Percentiles rank a stretch among this genome's conserved stretches.
Evolutionary conservation across 1,140 invertebrate species (phyloP).

Genomic region (honey bee (Apis mellifera)): DNA sequence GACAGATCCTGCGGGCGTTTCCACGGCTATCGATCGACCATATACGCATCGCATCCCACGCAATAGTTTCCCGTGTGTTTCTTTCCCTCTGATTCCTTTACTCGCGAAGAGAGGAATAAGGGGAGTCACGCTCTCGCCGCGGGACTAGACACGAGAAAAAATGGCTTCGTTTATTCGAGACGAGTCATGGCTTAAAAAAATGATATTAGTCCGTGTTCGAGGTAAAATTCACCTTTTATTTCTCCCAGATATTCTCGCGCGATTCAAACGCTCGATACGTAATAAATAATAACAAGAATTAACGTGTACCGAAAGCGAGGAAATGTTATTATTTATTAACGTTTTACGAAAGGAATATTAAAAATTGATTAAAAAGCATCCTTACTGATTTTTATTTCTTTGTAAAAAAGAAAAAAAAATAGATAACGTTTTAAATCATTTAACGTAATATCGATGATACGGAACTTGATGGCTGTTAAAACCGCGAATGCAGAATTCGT

Average conservation of each 20-base stretch:
- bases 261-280: neutral
- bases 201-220: neutral
- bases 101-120: neutral
- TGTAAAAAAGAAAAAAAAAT: no score
- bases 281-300: no score
- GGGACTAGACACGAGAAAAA: constrained; percentile 5
- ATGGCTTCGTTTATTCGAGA: neutral
- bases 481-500: constrained; percentile 1
- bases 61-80: constrained; percentile 39
- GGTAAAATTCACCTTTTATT: neutral
- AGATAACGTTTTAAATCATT: no score
- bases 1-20: constrained; percentile 70
- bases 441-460: no score
- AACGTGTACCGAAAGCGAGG: no score
- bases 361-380: no score
- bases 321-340: no score
- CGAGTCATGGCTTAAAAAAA: neutral
- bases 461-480: constrained; percentile 23
- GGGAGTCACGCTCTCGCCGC: neutral
- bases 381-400: no score
- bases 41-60: constrained; percentile 65
- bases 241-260: neutral
- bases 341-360: no score
- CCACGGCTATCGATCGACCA: constrained; percentile 62
- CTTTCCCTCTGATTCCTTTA: constrained; percentile 12